Conservation (phyloP, 2,797 vertebrate genomes). For the Sebastes aleutianus region DNA sequence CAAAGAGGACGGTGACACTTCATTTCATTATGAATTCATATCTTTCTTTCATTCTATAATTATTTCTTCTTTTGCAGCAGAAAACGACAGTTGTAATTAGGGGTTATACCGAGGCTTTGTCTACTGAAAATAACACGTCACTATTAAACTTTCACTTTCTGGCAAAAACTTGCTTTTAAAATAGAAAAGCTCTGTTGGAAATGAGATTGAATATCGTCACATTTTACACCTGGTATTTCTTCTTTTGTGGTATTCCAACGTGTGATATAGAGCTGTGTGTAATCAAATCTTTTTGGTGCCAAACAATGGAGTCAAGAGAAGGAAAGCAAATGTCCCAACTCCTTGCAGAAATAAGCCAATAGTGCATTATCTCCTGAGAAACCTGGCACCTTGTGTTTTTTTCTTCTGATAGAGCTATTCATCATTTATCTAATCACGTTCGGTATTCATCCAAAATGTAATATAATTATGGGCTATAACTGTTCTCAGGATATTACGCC, state of each 20-base stretch:
- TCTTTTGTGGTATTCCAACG: background rate
- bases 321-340: slow-evolving; percentile 28
- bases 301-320: slow-evolving; percentile 1
- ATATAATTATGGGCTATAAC: slow-evolving; percentile 75
- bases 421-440: slow-evolving; percentile 74
- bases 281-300: background rate
- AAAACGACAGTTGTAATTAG: slow-evolving; percentile 24
- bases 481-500: slow-evolving; percentile 71
- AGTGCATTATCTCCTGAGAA: slow-evolving; percentile 33
- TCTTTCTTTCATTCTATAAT: slow-evolving; percentile 1
- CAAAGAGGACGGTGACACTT: slow-evolving; percentile 1
- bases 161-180: background rate
- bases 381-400: slow-evolving; percentile 34
- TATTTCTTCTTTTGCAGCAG: background rate
- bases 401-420: slow-evolving; percentile 54
- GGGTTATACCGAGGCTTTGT: background rate
- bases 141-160: background rate
- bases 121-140: slow-evolving; percentile 6
- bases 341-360: slow-evolving; percentile 31
- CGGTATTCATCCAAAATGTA: slow-evolving; percentile 68
- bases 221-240: slow-evolving; percentile 7
- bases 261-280: slow-evolving; percentile 17
- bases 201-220: background rate
- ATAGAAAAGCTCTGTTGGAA: background rate
- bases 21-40: slow-evolving; percentile 21